These are phyloP conservation scores for Rhynchophorus ferrugineus DNA, from an alignment of 1,140 invertebrate species.

Conservation along the genomic window DNA sequence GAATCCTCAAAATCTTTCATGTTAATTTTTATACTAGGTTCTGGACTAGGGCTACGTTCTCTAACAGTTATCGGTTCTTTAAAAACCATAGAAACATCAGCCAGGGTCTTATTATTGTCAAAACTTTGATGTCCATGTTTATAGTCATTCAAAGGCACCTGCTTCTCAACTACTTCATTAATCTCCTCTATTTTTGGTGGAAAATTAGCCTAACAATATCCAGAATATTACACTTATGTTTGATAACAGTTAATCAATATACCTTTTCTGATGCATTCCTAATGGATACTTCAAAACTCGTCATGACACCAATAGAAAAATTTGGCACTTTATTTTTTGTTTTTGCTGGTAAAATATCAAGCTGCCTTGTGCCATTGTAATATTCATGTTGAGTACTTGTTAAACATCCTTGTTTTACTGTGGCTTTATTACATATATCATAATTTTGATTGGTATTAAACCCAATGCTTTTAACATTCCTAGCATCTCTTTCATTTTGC, in stretches of 20 bases:
- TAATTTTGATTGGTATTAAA: neutral
- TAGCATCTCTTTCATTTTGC: neutral
- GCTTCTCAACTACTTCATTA: slow-evolving; percentile 26
- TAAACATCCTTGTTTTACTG: slow-evolving; percentile 14
- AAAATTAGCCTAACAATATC: no score
- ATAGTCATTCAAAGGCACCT: no score
- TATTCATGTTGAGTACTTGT: slow-evolving; percentile 27
- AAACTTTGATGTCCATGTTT: slow-evolving; percentile 10
- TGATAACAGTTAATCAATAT: no score
- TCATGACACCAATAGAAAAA: slow-evolving; percentile 62
- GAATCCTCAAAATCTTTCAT: slow-evolving; percentile 52
- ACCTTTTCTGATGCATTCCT: slow-evolving; percentile 40
- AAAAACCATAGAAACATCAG: slow-evolving; percentile 48
- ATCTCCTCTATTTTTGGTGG: slow-evolving; percentile 30
- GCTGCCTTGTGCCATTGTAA: slow-evolving; percentile 14
- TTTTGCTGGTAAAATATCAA: slow-evolving; percentile 43
- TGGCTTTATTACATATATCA: neutral
- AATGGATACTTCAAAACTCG: slow-evolving; percentile 59
- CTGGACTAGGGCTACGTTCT: slow-evolving; percentile 48
- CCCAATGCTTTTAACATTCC: neutral
- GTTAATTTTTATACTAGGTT: slow-evolving; percentile 53
- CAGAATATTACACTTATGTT: no score
- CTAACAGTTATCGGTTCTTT: slow-evolving; percentile 48
- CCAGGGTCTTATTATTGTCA: slow-evolving; percentile 31
- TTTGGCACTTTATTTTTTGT: slow-evolving; percentile 52